Conservation (phyloP, 2,888 invertebrate genomes). For the Serrognathus titanus region DNA sequence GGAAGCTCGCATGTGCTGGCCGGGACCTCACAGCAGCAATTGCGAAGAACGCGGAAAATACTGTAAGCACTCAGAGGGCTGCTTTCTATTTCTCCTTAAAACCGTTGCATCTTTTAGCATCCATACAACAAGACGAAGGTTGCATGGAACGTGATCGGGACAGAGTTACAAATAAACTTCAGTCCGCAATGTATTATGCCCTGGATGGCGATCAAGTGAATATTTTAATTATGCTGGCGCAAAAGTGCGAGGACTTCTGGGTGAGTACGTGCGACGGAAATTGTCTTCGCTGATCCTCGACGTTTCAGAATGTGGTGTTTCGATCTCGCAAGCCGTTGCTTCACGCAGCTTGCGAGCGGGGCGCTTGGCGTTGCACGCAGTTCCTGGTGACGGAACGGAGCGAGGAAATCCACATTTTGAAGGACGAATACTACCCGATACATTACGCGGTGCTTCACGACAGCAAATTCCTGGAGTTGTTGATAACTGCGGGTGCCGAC, state of each 20-base stretch:
- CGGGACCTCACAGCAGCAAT: constrained; percentile 66
- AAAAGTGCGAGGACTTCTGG: constrained; percentile 69
- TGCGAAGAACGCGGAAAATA: constrained; percentile 68
- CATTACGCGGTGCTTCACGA: constrained; percentile 73
- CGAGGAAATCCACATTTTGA: constrained; percentile 67
- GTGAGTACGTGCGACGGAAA: constrained; percentile 36
- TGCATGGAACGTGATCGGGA: constrained; percentile 47
- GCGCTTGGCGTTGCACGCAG: constrained; percentile 69
- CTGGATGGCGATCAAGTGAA: constrained; percentile 71
- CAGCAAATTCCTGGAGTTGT: constrained; percentile 62
- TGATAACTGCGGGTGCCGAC: constrained; percentile 66
- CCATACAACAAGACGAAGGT: constrained; percentile 53
- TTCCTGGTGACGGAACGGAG: constrained; percentile 62
- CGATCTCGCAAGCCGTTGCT: constrained; percentile 60
- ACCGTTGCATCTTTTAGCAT: too few species aligned
- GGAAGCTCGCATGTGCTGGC: constrained; percentile 73
- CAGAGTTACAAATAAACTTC: constrained; percentile 54
- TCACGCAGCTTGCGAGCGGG: constrained; percentile 67
- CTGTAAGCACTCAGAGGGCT: too few species aligned
- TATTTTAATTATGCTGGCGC: constrained; percentile 62
- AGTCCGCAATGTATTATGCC: constrained; percentile 69
- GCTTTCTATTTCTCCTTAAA: too few species aligned
- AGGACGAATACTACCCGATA: constrained; percentile 75
- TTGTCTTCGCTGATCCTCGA: neutral
- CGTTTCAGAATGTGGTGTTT: constrained; percentile 48